Percentiles rank a stretch among this genome's conserved stretches.
Evolutionary conservation across 2,888 invertebrate genomes (phyloP).

Genomic region (Campopleginae sp.): DNA sequence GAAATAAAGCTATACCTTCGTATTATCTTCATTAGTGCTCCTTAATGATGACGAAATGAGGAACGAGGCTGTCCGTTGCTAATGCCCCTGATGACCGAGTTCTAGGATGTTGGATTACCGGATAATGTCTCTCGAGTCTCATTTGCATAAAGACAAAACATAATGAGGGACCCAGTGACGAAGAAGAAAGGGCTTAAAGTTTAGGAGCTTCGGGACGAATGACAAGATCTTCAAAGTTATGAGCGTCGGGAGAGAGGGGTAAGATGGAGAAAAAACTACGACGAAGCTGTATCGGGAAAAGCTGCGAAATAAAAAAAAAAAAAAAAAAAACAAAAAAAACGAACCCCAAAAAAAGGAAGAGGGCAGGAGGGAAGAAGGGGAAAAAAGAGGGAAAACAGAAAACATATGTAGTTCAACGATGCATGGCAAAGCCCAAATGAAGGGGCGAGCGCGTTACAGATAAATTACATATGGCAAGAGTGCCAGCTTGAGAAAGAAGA

Average conservation of each 20-base stretch:
- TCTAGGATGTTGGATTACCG: neutral
- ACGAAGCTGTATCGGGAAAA: neutral
- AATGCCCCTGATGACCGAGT: neutral
- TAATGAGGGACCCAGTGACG: neutral
- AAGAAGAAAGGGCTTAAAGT: neutral
- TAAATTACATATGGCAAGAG: neutral
- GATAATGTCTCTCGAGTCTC: neutral
- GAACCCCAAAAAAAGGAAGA: neutral
- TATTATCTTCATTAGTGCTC: neutral
- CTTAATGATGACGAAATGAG: constrained; percentile 4
- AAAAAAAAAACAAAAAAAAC: neutral
- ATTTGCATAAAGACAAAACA: neutral
- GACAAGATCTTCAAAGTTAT: neutral
- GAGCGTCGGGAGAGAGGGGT: neutral
- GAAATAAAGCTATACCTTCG: neutral
- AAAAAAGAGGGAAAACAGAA: neutral
- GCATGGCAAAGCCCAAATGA: neutral
- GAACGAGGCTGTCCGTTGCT: neutral
- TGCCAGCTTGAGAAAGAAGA: neutral
- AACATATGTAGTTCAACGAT: neutral
- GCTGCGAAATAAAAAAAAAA: neutral
- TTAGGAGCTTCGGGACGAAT: neutral
- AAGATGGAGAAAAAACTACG: neutral
- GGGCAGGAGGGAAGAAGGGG: neutral
- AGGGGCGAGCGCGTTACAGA: neutral